Evolutionary conservation across 2,888 invertebrate genomes (phyloP), one percentile per base, ranked within the genome.

Genomic region (Dendrolimus pini): DNA sequence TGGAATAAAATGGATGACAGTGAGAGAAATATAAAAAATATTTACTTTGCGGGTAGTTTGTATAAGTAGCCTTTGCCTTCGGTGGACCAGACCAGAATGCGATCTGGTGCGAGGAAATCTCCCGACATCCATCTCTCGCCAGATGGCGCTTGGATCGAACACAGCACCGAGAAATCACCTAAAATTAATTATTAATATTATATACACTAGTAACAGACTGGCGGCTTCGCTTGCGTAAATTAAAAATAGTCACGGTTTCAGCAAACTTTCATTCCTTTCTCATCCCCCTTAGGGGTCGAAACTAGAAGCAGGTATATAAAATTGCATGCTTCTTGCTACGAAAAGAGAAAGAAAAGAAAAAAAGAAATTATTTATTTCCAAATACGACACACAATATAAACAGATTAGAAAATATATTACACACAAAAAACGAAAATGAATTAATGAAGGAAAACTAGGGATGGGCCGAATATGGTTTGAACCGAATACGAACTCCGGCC

Each of bases 21-120:
- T 30, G 30, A 30, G 30, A 6, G 3, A 30, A 30, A 30, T 58
- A 42, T 55, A 30, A 3, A 47, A 42, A 56, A 52, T 41, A 18
- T 78, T 93, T 94, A 99, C 97, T 98, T 99, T 71, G 97, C 95
- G 0, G 99, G 99, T 69, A 99, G 91, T 83, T 96, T 97, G 89
- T 97, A 99, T 57, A 99, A 92, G 83, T 98, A 99, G 56, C 98
- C 98, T 76, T 97, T 97, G 61, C 99, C 99, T 75, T 98, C 97
- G 56, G 97, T 98, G 56, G 97, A 98, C 96, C 98, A 99, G 9
- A 99, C 94, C 56, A 99, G 93, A 0, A 99, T 97, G 54, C 97
- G 92, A 78, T 99, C 99, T 0, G 97, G 95, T 0, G 96, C 94
- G 30, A 99, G 89, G 78, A 99, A 99, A 81, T 98, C 97, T 0